A percentile compares a stretch with the other conserved stretches of the same genome.
Conservation (phyloP, 2,113 vertebrate genomes). For the Epinephelus moara region DNA sequence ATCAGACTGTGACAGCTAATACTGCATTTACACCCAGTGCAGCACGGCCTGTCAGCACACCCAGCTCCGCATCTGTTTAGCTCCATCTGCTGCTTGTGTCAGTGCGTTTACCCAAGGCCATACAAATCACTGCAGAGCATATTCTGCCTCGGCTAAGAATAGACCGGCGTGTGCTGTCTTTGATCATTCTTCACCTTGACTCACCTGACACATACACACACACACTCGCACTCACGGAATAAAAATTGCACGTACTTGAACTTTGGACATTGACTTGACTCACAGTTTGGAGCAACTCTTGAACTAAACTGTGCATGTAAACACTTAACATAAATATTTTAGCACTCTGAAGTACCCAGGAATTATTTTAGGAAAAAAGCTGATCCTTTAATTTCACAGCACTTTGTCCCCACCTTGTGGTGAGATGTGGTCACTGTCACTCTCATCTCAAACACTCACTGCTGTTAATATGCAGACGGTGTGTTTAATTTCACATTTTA, state of each 20-base stretch:
- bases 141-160: constrained; percentile 60
- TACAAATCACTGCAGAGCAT: constrained; percentile 41
- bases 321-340: constrained; percentile 35
- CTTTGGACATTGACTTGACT: neutral
- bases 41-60: constrained; percentile 30
- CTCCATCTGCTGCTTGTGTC: constrained; percentile 56
- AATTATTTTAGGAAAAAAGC: neutral
- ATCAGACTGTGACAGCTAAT: constrained; percentile 1
- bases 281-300: constrained; percentile 12
- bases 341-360: constrained; percentile 8
- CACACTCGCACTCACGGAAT: neutral
- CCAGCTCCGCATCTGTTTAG: constrained; percentile 47
- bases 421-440: constrained; percentile 33
- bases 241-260: neutral
- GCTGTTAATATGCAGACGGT: neutral
- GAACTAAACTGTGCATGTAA: constrained; percentile 34
- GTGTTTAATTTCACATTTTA: constrained; percentile 14
- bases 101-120: constrained; percentile 57
- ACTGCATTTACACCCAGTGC: constrained; percentile 27
- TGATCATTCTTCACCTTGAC: constrained; percentile 17
- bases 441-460: neutral
- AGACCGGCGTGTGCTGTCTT: constrained; percentile 38
- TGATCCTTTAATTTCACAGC: neutral
- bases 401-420: constrained; percentile 76
- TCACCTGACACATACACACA: constrained; percentile 9